Conservation (phyloP, 2,113 vertebrate species). For the Centropristis striata region DNA sequence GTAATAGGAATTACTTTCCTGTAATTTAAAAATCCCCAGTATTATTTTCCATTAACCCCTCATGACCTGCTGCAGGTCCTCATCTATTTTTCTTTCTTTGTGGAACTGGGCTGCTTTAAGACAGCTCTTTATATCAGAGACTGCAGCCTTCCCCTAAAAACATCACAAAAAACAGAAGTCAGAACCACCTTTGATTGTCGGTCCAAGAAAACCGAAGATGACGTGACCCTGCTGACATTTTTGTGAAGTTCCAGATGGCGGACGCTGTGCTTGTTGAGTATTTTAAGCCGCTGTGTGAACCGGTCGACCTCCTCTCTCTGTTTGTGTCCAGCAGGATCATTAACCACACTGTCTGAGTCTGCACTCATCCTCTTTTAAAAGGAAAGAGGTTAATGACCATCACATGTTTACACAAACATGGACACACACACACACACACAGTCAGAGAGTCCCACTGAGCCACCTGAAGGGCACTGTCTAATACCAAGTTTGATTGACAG, state of each 20-base stretch:
- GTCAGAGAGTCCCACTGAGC: conserved; percentile 25
- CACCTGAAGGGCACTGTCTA: conserved; percentile 33
- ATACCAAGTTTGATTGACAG: conserved; percentile 54
- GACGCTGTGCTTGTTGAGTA: not conserved
- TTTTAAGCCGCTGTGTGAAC: not conserved
- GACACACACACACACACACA: not conserved
- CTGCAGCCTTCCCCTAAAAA: not conserved
- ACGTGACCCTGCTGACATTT: conserved; percentile 12
- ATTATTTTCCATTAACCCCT: too few species aligned
- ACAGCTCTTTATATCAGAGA: not conserved
- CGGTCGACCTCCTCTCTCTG: not conserved
- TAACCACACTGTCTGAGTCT: not conserved
- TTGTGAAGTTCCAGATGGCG: not conserved
- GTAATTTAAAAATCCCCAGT: too few species aligned
- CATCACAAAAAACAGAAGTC: not conserved
- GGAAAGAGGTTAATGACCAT: conserved; percentile 18
- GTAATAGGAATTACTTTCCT: too few species aligned
- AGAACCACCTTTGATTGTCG: not conserved
- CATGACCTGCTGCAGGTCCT: too few species aligned
- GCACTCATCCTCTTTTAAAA: not conserved
- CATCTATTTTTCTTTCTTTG: too few species aligned
- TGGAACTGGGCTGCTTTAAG: not conserved
- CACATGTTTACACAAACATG: conserved; percentile 31
- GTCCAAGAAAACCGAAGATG: not conserved
- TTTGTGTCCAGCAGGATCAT: conserved; percentile 7